Base-by-base conservation (phyloP, 2,113 vertebrate genomes). In the Phocoena sinus region DNA sequence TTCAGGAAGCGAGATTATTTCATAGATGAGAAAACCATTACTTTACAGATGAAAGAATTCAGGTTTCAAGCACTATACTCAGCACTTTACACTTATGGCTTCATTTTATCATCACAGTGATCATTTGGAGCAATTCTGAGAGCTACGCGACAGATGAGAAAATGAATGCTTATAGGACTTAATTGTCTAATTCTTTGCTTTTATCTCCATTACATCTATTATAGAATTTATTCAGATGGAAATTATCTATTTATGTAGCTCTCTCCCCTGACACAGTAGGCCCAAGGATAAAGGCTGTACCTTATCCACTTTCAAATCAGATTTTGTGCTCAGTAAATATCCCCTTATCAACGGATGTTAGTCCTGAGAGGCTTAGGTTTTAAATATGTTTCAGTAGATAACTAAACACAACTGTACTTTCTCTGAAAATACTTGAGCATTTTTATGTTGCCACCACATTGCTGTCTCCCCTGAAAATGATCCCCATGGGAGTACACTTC, bases 11-110 rank as follows among this genome's bases (percentile, higher is more conserved):
- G 8, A 76, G 47, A 44, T 21, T 86, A 95, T 90, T 97, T 97
- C 91, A 87, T 58, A 91, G 81, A 74, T 81, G 36, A 80, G 20
- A 86, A 84, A 53, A 33, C 65, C 63, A 47, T 74, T 91, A 87
- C 47, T 94, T 96, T 81, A 80, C 76, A 95, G 84, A 84, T 90
- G 53, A 93, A 20, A 81, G 95, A 97, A 47, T 12, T 89, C 63
- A 50, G 65, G 13, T 88, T 81, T 92, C 41, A 71, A 94, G 31
- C 50, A 44, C 41, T 31, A 0, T n/a, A 65, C 20, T 94, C 44
- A 90, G 50, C 44, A 83, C 33, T 95, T 97, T 25, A 50, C 23
- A 76, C 53, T 80, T 71, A 92, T 56, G 84, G 88, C 41, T 82
- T 89, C 71, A 73, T 95, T 94, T 94, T 91, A 68, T 95, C 87